Evolutionary conservation across 2,113 vertebrate genomes (phyloP), one percentile per base, ranked within the genome.

Genomic region (Scalopus aquaticus): DNA sequence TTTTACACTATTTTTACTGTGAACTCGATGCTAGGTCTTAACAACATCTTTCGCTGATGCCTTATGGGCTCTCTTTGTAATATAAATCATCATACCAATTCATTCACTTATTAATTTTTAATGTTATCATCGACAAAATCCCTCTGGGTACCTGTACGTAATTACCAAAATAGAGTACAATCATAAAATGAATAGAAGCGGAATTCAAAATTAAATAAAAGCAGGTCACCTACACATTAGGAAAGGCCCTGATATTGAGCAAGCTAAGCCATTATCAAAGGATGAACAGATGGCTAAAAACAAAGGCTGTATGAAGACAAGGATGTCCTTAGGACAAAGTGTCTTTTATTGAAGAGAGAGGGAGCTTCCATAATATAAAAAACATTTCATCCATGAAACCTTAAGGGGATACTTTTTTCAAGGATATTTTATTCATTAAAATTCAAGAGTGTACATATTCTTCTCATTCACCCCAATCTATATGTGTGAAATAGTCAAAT

Each of bases 121-220:
- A 97, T 97, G 80, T 46, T 93, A 77, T 42, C 83, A 79, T 93
- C 0, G 35, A 94, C 70, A 91, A 90, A 95, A 91, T 88, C 95
- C 94, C 96, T 96, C 93, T 95, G 72, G 96, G 87, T 94, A 7
- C 46, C 73, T 74, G 44, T 70, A 84, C 3, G 0, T 89, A 97
- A 97, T 97, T 97, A 96, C 91, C 79, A 96, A 97, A 94, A 94
- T 94, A 94, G 86, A 97, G 30, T 93, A 94, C 2, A 49, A 85
- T 90, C 94, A 96, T 96, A 97, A 97, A 97, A 95, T 96, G 95
- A 92, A 93, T 96, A 96, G 89, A 82, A 93, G 44, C 37, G 84
- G 95, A 96, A 94, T 96, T 96, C 87, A 96, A 92, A 97, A 97
- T 97, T 93, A 96, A 96, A 95, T 96, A 96, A 96, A 96, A 91